Evolutionary conservation across 2,797 vertebrate genomes (phyloP).

Genomic region (Diplodus puntazzo): DNA sequence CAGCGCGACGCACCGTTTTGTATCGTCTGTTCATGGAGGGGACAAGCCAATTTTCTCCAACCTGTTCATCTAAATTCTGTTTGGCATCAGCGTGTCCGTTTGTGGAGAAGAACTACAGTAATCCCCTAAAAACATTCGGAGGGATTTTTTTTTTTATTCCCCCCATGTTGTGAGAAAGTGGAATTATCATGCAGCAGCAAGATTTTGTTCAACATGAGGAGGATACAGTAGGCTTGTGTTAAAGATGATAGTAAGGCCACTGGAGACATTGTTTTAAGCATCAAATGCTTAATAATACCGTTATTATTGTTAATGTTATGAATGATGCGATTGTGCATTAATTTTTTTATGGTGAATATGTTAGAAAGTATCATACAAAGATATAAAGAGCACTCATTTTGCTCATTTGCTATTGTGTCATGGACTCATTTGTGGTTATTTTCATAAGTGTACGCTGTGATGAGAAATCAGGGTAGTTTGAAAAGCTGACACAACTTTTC

Average conservation of each 20-base stretch:
- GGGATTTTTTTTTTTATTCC: slow-evolving; percentile 26
- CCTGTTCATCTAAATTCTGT: slow-evolving; percentile 68
- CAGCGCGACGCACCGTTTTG: slow-evolving; percentile 65
- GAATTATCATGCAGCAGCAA: slow-evolving; percentile 17
- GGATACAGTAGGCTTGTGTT: slow-evolving; percentile 13
- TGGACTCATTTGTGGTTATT: not conserved
- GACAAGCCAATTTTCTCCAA: slow-evolving; percentile 71
- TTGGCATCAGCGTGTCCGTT: slow-evolving; percentile 55
- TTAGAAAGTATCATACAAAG: not conserved
- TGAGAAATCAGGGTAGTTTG: not conserved
- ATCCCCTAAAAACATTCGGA: slow-evolving; percentile 47
- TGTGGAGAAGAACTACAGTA: slow-evolving; percentile 51
- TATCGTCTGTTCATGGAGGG: slow-evolving; percentile 70
- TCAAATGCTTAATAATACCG: slow-evolving; percentile 10
- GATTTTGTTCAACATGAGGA: slow-evolving; percentile 21
- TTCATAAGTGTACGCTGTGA: not conserved
- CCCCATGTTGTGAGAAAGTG: slow-evolving; percentile 26
- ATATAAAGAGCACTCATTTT: not conserved
- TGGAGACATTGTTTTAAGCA: not conserved
- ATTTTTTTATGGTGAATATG: not conserved
- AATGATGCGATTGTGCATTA: not conserved
- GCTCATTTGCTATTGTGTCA: not conserved
- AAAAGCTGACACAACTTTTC: no score
- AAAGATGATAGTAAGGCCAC: slow-evolving; percentile 24
- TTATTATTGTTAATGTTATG: not conserved